Conservation (phyloP, 2,113 vertebrate species). For the Mustela lutreola region DNA sequence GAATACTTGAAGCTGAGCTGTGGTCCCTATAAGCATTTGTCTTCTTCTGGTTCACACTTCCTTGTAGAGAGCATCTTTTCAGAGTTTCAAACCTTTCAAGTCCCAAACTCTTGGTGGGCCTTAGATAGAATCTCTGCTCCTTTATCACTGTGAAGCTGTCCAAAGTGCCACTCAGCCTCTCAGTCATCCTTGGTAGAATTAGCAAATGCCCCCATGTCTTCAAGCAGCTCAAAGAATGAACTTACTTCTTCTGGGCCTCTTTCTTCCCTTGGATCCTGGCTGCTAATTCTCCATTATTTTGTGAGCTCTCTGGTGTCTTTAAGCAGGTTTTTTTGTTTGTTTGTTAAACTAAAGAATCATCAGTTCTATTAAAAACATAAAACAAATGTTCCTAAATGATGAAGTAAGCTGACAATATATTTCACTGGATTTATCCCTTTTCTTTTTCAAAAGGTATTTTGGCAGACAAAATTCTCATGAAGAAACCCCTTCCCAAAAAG, state of each 20-base stretch:
- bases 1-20: neutral
- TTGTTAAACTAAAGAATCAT: neutral
- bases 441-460: neutral
- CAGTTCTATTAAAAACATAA: neutral
- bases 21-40: too few species aligned
- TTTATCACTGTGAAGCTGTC: neutral
- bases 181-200: neutral
- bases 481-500: neutral
- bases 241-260: neutral
- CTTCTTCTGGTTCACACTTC: neutral
- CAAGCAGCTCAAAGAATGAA: neutral
- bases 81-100: neutral
- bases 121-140: neutral
- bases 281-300: neutral
- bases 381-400: neutral
- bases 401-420: neutral
- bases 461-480: neutral
- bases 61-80: neutral
- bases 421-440: neutral
- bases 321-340: neutral
- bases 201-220: neutral
- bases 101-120: neutral
- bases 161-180: neutral
- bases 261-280: neutral
- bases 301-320: neutral